Base-by-base conservation (phyloP, 2,888 invertebrate species). In the Drosophila prostipennis region DNA sequence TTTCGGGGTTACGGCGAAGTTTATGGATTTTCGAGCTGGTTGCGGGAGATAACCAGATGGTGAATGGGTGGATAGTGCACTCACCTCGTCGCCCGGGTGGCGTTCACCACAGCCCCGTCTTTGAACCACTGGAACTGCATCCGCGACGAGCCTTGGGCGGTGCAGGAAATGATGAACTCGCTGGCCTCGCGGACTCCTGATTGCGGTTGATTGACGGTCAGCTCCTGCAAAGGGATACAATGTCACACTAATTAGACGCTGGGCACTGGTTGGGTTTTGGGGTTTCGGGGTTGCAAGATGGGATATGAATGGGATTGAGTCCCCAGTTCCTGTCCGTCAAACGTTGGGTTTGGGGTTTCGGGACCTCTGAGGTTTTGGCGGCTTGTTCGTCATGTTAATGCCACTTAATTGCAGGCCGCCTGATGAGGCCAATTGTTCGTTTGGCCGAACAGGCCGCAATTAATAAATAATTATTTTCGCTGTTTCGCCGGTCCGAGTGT, bases 111-210 rank as follows among this genome's bases (percentile, higher is more conserved):
- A 76, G 95, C 93, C 6, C 95, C 95, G 87, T 96, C 96, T 91
- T 97, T 97, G 93, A 95, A 96, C 96, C 96, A 97, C 34, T 94
- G 94, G 90, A 96, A 96, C 59, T 93, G 93, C 89, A 96, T 95
- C 76, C 94, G 93, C 0, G 95, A 94, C 46, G 96, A 96, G 55
- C 96, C 96, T 88, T 95, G 94, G 23, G 96, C 96, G 77, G 95
- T 93, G 89, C 97, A 97, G 55, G 95, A 95, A 74, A 97, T 92
- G 80, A 95, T 94, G 86, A 96, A 96, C 91, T 96, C 95, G 54
- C 96, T 95, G 5, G 95, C 95, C 89, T 96, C 94, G 91, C 95
- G 95, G 69, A 94, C 92, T 52, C 92, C 90, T 55, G 91, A 90
- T 74, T 90, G 91, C 68, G 93, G 92, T 80, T 93, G 93, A 89